These are phyloP conservation scores for Dryocosmus kuriphilus DNA, from an alignment of 2,888 invertebrate species.

Conservation along the genomic window DNA sequence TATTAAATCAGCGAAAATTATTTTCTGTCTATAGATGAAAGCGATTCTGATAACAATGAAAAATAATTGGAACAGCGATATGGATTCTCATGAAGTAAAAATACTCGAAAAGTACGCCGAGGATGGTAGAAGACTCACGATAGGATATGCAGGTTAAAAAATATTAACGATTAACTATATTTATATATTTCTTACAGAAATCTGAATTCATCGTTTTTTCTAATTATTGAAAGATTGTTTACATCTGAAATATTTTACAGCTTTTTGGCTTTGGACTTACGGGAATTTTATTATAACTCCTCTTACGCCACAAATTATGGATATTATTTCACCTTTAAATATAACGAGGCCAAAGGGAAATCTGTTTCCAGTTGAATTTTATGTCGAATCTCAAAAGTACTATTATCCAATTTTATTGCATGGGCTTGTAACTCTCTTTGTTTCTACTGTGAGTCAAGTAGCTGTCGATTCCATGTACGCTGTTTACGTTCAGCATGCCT, in stretches of 20 bases:
- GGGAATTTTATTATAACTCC: slow-evolving; percentile 4
- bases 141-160: not conserved
- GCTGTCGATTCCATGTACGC: not conserved
- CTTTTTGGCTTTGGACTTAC: not conserved
- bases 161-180: no score
- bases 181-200: not conserved
- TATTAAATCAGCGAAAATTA: not conserved
- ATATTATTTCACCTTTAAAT: not conserved
- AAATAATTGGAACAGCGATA: not conserved
- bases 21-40: not conserved
- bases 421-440: not conserved
- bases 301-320: not conserved
- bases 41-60: not conserved
- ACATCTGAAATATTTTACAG: not conserved
- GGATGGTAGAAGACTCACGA: not conserved
- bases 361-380: not conserved
- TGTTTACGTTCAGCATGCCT: slow-evolving; percentile 3
- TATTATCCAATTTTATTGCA: not conserved
- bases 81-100: not conserved
- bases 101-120: not conserved
- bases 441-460: not conserved
- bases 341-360: not conserved
- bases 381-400: not conserved
- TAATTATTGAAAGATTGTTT: no score
- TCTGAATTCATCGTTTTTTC: no score